phyloP scores from a whole-genome alignment of 2,113 vertebrate genomes.

The Proteles cristata region DNA sequence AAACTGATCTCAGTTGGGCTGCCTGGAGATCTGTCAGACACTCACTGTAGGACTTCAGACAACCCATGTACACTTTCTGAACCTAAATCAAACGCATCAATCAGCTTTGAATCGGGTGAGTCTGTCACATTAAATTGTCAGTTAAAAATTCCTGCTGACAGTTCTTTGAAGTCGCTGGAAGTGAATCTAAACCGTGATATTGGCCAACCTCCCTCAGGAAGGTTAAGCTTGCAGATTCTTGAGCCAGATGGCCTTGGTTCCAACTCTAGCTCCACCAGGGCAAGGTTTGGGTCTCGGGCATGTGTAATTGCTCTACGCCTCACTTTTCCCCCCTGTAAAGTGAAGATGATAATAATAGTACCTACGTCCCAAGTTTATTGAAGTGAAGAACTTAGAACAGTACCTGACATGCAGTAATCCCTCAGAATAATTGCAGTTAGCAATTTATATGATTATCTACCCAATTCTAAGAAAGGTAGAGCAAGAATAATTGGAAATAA shows the following conservation, averaged over 20 bases:
- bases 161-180: background rate
- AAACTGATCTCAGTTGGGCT: background rate
- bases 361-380: background rate
- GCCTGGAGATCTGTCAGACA: background rate
- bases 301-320: background rate
- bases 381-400: background rate
- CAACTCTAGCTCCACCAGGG: background rate
- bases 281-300: background rate
- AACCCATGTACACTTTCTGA: background rate
- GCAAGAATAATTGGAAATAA: background rate
- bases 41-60: background rate
- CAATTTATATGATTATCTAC: background rate
- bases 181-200: no score
- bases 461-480: background rate
- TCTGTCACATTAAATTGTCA: background rate
- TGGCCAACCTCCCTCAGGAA: background rate
- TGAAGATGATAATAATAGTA: background rate
- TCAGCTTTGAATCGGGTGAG: background rate
- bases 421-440: background rate
- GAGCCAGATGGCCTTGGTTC: background rate
- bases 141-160: background rate
- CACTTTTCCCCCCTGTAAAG: background rate
- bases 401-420: background rate
- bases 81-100: background rate
- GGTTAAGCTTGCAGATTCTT: background rate